Evolutionary conservation across 2,888 invertebrate species (phyloP).

Genomic region (Drosophila yooni): DNA sequence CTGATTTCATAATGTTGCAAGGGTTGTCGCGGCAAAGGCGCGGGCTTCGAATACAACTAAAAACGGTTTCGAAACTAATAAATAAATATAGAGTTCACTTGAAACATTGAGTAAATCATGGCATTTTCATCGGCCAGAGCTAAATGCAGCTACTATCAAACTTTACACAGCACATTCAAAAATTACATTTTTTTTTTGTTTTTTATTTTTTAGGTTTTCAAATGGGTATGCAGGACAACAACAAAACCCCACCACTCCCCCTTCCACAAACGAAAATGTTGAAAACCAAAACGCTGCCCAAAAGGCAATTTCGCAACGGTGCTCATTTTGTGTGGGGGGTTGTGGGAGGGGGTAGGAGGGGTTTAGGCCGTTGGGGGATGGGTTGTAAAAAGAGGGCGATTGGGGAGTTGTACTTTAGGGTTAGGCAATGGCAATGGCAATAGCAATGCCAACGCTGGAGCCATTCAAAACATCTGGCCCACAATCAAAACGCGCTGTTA

Average conservation of each 20-base stretch:
- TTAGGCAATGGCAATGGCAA: constrained; percentile 45
- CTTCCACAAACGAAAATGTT: constrained; percentile 2
- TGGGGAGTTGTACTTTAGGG: constrained; percentile 56
- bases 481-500: constrained; percentile 71
- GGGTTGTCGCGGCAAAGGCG: background rate
- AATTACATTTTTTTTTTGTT: background rate
- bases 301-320: constrained; percentile 66
- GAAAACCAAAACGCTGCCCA: constrained; percentile 33
- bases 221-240: background rate
- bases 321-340: constrained; percentile 39
- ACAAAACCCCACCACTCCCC: background rate
- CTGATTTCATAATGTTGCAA: background rate
- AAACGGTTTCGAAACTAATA: background rate
- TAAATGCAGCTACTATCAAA: background rate
- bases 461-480: constrained; percentile 70
- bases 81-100: background rate
- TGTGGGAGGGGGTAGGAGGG: background rate
- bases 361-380: background rate
- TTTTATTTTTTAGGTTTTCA: background rate
- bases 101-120: background rate
- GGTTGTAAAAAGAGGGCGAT: background rate
- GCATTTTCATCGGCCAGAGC: background rate
- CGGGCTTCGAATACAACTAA: background rate
- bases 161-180: background rate
- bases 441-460: constrained; percentile 44